phyloP scores from a whole-genome alignment of 2,888 invertebrate species.

The Limnephilus rhombicus region DNA sequence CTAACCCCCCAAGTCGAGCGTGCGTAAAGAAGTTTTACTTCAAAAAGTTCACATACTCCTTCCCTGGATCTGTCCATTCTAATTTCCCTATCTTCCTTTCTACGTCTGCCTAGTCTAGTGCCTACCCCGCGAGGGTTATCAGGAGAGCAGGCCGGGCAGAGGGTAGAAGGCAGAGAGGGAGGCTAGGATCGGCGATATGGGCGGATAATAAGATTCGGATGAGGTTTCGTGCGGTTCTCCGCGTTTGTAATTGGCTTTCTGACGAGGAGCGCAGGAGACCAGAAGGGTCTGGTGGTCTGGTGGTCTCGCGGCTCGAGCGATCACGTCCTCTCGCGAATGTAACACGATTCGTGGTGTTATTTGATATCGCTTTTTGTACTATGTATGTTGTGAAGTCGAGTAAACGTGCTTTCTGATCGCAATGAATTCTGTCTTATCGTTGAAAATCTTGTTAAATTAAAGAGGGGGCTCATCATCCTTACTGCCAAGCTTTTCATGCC shows the following conservation, averaged over 20 bases:
- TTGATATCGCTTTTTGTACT: not conserved
- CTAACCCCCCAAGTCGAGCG: too few relatives aligned
- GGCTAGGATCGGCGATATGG: constrained; percentile 6
- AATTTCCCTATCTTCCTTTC: not conserved
- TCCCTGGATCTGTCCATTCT: too few relatives aligned
- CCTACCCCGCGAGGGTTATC: not conserved
- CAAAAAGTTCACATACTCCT: too few relatives aligned
- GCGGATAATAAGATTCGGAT: constrained; percentile 45
- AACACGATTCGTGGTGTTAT: not conserved
- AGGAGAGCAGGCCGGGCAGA: not conserved
- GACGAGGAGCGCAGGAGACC: constrained; percentile 19
- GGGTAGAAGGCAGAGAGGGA: not conserved
- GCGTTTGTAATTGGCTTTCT: constrained; percentile 48
- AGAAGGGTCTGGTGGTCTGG: not conserved
- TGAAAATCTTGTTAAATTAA: not conserved
- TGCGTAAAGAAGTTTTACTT: too few relatives aligned
- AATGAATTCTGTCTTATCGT: not conserved
- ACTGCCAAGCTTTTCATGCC: too few relatives aligned
- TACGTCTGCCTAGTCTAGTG: not conserved
- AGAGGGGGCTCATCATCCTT: not conserved
- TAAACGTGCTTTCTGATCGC: not conserved
- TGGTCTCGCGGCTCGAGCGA: constrained; percentile 8
- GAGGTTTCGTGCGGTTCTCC: constrained; percentile 37
- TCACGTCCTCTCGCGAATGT: constrained; percentile 2
- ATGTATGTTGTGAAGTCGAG: not conserved